Percentiles rank a stretch among this genome's conserved stretches.
phyloP scores from a whole-genome alignment of 1,140 invertebrate species.

The Aleiodes sp. region DNA sequence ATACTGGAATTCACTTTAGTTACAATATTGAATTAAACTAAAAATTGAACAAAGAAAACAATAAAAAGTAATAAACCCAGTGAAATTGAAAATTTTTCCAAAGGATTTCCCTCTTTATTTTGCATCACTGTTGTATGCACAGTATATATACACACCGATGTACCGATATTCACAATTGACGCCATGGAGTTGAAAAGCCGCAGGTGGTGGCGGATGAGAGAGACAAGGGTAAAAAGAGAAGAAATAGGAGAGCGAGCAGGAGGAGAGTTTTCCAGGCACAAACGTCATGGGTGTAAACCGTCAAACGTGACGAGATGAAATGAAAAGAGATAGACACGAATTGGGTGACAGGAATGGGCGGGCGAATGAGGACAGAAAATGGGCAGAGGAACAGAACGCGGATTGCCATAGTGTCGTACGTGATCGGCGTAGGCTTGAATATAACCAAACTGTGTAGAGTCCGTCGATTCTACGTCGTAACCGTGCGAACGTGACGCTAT shows the following conservation, averaged over 20 bases:
- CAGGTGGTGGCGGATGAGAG: too few species aligned
- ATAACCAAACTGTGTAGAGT: neutral
- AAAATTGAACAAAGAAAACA: neutral
- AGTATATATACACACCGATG: neutral
- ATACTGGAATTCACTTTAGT: too few species aligned
- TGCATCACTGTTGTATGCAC: neutral
- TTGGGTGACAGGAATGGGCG: too few species aligned
- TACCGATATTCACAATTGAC: neutral
- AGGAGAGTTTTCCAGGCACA: too few species aligned
- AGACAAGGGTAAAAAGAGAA: too few species aligned
- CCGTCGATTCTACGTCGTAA: conserved; percentile 11
- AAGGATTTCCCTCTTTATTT: neutral
- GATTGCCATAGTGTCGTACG: conserved; percentile 4
- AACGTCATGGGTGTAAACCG: conserved; percentile 1
- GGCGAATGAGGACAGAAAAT: neutral
- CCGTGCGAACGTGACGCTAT: conserved; percentile 11
- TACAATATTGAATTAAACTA: neutral
- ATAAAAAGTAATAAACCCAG: neutral
- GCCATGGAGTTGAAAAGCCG: neutral
- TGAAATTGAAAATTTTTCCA: neutral
- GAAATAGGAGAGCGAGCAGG: too few species aligned
- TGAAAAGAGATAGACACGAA: conserved; percentile 6
- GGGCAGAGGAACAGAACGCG: neutral
- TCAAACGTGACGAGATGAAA: conserved; percentile 17
- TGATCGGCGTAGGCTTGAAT: conserved; percentile 11